Evolutionary conservation across 2,113 vertebrate genomes (phyloP).

Genomic region (Cromileptes altivelis): DNA sequence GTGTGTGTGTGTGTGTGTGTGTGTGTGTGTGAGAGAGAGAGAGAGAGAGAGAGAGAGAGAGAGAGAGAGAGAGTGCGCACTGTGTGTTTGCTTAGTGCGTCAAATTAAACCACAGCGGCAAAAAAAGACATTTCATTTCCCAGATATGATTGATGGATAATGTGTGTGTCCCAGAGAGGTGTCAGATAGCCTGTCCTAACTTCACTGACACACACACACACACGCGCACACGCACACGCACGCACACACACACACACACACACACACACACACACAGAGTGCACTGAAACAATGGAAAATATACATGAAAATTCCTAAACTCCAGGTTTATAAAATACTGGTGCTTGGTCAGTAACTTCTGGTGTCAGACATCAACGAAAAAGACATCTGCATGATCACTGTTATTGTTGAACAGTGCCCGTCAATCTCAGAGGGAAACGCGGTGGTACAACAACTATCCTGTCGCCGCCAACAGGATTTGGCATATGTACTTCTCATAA

Average conservation of each 20-base stretch:
- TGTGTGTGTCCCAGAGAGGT: constrained; percentile 49
- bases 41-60: too few relatives aligned
- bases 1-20: constrained; percentile 37
- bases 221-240: not conserved
- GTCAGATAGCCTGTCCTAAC: constrained; percentile 35
- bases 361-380: too few relatives aligned
- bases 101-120: constrained; percentile 62
- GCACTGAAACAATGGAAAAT: not conserved
- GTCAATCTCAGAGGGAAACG: too few relatives aligned
- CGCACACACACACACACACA: not conserved
- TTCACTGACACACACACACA: not conserved
- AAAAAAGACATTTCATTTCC: constrained; percentile 73
- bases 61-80: not conserved
- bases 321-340: too few relatives aligned
- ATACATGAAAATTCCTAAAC: not conserved
- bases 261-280: not conserved
- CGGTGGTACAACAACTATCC: too few relatives aligned
- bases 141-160: constrained; percentile 72
- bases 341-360: too few relatives aligned
- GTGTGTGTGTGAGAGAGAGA: too few relatives aligned
- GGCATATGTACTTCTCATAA: too few relatives aligned
- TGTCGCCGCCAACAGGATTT: too few relatives aligned
- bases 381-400: too few relatives aligned
- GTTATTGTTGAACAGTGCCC: too few relatives aligned
- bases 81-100: constrained; percentile 46